phyloP scores from a whole-genome alignment of 2,888 invertebrate species.

The Euproctis similis region DNA sequence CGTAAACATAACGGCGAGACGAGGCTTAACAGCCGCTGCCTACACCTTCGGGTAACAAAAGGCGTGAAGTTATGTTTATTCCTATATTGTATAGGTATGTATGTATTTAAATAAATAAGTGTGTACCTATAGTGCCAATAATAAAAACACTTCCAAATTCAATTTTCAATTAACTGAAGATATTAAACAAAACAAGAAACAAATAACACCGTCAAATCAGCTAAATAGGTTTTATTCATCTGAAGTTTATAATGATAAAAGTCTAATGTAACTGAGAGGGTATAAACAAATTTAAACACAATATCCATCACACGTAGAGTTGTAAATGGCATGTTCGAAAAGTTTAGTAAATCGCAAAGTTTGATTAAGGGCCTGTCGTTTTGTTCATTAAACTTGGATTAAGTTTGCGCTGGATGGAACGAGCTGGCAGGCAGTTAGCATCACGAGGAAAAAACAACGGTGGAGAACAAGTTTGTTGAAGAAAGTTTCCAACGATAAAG shows the following conservation, averaged over 20 bases:
- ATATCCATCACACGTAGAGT: conserved; percentile 22
- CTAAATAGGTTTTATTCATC: conserved; percentile 69
- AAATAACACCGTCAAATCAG: conserved; percentile 70
- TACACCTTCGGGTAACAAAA: no score
- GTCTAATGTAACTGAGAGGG: conserved; percentile 17
- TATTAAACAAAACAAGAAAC: conserved; percentile 67
- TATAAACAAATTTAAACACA: conserved; percentile 25
- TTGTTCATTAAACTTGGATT: conserved; percentile 78
- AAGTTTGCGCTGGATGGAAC: conserved; percentile 73
- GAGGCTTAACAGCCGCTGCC: no score
- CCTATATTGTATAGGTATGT: no score
- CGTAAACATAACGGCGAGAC: no score
- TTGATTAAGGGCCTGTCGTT: conserved; percentile 77
- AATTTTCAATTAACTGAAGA: no score
- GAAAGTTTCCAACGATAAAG: conserved; percentile 42
- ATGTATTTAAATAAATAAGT: no score
- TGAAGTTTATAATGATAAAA: conserved; percentile 24
- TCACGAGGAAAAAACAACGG: conserved; percentile 56
- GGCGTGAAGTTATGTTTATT: no score
- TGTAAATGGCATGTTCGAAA: conserved; percentile 20
- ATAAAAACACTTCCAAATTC: no score
- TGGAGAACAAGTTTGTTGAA: conserved; percentile 39
- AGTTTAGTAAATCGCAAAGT: conserved; percentile 66
- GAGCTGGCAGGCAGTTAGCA: conserved; percentile 75
- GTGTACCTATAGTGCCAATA: no score